phyloP scores from a whole-genome alignment of 1,140 invertebrate genomes.

The Pseudomyrmex concolor region DNA sequence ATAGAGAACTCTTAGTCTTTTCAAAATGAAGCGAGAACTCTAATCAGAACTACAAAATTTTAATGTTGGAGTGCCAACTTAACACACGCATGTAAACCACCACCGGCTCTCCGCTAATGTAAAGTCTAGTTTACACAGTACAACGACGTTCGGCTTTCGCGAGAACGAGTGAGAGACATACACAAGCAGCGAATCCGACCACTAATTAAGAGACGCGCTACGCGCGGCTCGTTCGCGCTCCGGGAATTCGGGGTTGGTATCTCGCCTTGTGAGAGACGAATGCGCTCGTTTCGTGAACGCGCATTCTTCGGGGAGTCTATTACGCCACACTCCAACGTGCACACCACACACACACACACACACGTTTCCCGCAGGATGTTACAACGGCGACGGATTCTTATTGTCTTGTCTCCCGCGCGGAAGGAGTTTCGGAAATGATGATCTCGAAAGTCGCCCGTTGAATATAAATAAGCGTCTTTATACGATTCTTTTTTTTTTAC shows the following conservation, averaged over 20 bases:
- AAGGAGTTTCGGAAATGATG: background rate
- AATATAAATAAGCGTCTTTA: too few relatives aligned
- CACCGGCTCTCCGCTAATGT: conserved; percentile 46
- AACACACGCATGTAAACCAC: too few relatives aligned
- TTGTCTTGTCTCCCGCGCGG: conserved; percentile 6
- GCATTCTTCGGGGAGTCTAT: conserved; percentile 54
- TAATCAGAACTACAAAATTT: too few relatives aligned
- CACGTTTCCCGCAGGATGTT: background rate
- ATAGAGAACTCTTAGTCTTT: too few relatives aligned
- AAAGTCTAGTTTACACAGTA: conserved; percentile 53
- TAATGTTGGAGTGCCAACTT: too few relatives aligned
- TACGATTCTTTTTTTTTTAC: background rate
- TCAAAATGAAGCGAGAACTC: too few relatives aligned
- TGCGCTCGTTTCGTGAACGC: conserved; percentile 49
- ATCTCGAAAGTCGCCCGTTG: background rate
- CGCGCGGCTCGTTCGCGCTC: conserved; percentile 44
- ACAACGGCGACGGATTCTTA: conserved; percentile 22
- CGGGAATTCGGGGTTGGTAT: conserved; percentile 33
- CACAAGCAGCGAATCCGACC: conserved; percentile 36
- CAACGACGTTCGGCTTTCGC: conserved; percentile 25
- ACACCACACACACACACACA: background rate
- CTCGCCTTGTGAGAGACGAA: conserved; percentile 44
- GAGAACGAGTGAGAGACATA: conserved; percentile 27
- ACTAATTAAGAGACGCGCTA: conserved; percentile 51
- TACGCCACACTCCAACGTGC: background rate